Conservation (phyloP, 2,888 invertebrate genomes). For the Ommatoiulus sabulosus region DNA sequence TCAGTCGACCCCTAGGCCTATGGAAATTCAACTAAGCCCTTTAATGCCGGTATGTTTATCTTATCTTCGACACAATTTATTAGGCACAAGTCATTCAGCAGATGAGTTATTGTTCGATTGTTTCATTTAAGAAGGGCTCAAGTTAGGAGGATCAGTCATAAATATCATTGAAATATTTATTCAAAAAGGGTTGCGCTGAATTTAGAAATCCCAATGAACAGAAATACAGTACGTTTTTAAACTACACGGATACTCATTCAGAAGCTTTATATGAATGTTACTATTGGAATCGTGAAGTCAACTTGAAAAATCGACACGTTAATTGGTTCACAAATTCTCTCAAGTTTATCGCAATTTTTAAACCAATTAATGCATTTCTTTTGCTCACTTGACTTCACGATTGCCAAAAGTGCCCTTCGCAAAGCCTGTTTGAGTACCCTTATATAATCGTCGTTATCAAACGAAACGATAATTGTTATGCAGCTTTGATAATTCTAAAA, state of each 20-base stretch:
- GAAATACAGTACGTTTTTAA: background rate
- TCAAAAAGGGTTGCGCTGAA: background rate
- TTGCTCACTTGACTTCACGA: too few relatives aligned
- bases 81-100: background rate
- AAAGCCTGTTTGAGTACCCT: too few relatives aligned
- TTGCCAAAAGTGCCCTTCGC: too few relatives aligned
- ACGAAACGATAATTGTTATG: too few relatives aligned
- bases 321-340: too few relatives aligned
- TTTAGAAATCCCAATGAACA: background rate
- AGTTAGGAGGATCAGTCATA: background rate
- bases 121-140: background rate
- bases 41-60: background rate
- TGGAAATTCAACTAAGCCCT: constrained; percentile 31
- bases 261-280: too few relatives aligned
- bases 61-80: background rate
- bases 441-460: too few relatives aligned
- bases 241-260: background rate
- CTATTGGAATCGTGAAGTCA: too few relatives aligned
- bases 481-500: too few relatives aligned
- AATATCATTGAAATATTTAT: background rate
- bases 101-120: constrained; percentile 26
- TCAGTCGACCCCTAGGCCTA: background rate
- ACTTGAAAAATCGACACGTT: too few relatives aligned
- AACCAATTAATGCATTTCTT: too few relatives aligned
- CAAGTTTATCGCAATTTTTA: too few relatives aligned